Evolutionary conservation across 1,140 invertebrate genomes (phyloP).

Genomic region (Melipona quadrifasciata): DNA sequence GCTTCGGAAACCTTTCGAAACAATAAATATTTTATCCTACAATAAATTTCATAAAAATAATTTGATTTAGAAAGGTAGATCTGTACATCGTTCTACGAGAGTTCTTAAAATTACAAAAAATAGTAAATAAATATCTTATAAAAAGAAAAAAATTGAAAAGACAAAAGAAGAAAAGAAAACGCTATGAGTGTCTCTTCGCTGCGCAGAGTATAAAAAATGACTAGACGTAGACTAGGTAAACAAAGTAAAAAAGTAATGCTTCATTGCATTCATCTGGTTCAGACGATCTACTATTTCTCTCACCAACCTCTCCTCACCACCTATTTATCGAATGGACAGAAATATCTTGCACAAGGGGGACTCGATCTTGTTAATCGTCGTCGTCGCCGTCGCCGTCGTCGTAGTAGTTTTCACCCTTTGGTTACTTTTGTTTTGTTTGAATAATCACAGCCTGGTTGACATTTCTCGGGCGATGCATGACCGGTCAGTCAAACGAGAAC

Average conservation of each 20-base stretch:
- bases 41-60: not conserved
- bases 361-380: conserved; percentile 18
- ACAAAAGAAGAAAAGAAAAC: not conserved
- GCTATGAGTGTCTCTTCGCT: not conserved
- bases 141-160: no score
- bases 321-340: not conserved
- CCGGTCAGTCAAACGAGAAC: conserved; percentile 50
- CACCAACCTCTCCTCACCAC: not conserved
- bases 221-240: conserved; percentile 46
- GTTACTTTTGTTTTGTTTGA: conserved; percentile 54
- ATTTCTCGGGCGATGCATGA: conserved; percentile 67
- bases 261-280: not conserved
- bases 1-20: not conserved
- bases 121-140: conserved; percentile 29
- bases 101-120: not conserved
- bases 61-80: not conserved
- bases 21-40: not conserved
- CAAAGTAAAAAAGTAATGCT: not conserved
- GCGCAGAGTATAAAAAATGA: conserved; percentile 19
- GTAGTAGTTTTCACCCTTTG: conserved; percentile 19
- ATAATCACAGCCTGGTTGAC: conserved; percentile 76
- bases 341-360: conserved; percentile 1
- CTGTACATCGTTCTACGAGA: not conserved
- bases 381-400: not conserved
- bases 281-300: conserved; percentile 26